Conservation (phyloP, 2,113 vertebrate genomes). For the Pomatorhinus ruficollis region DNA sequence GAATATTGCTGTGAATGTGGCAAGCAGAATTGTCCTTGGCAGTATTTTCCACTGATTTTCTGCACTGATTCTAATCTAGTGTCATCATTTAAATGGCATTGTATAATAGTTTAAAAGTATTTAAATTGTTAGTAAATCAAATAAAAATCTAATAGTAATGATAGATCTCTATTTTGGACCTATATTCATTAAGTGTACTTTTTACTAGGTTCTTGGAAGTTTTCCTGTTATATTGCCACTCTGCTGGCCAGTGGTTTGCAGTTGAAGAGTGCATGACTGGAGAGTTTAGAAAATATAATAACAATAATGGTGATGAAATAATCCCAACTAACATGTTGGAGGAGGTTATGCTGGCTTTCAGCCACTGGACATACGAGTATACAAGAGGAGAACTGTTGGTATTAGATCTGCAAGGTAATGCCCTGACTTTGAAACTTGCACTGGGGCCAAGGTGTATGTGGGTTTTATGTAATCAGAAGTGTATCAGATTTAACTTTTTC, state of each 20-base stretch:
- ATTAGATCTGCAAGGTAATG: conserved; percentile 92
- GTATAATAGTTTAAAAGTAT: background rate
- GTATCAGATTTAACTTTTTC: conserved; percentile 12
- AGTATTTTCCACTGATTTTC: background rate
- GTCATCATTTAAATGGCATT: background rate
- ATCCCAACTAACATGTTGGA: conserved; percentile 94
- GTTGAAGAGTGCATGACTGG: conserved; percentile 98
- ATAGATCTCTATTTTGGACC: background rate
- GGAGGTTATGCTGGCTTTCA: conserved; percentile 98
- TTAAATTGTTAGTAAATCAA: background rate
- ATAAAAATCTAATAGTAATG: background rate
- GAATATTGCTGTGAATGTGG: background rate
- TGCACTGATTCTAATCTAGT: background rate
- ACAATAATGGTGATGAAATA: conserved; percentile 97
- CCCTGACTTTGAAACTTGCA: background rate
- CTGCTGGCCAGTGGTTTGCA: conserved; percentile 97
- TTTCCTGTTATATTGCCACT: conserved; percentile 95
- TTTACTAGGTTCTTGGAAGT: conserved; percentile 92
- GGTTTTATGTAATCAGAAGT: background rate
- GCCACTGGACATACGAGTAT: conserved; percentile 97
- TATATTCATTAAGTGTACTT: background rate
- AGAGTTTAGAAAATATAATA: conserved; percentile 98
- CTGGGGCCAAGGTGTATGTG: background rate
- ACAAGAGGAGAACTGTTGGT: conserved; percentile 93
- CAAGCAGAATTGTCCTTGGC: background rate